Evolutionary conservation across 2,797 vertebrate species (phyloP).

Genomic region (Botia kubotai): DNA sequence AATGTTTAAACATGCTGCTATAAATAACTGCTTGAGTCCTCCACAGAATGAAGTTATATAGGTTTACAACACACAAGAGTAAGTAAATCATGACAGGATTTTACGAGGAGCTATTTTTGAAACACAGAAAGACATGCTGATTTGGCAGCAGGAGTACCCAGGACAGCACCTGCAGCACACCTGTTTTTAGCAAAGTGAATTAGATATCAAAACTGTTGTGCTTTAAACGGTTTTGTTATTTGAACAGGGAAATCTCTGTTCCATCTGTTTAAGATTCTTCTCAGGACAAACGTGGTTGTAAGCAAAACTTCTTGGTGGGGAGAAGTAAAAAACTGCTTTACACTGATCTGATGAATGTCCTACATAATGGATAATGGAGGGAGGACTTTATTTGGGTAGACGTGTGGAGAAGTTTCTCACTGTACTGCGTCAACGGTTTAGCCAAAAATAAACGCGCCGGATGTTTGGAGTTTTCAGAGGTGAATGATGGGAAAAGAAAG

Average conservation of each 20-base stretch:
- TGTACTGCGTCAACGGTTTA: neutral
- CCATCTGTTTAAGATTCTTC: neutral
- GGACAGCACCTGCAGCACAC: neutral
- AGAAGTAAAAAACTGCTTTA: neutral
- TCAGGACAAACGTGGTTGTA: slow-evolving; percentile 3
- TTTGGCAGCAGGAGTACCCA: neutral
- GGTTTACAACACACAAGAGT: neutral
- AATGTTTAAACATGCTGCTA: too few species aligned
- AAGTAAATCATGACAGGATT: neutral
- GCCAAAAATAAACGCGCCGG: neutral
- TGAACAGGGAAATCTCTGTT: neutral
- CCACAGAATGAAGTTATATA: too few species aligned
- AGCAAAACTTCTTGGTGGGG: neutral
- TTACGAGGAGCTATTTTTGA: neutral
- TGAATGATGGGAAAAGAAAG: neutral
- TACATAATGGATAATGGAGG: neutral
- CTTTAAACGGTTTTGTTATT: neutral
- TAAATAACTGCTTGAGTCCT: too few species aligned
- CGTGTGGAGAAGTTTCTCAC: neutral
- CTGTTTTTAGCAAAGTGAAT: neutral
- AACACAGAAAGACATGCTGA: neutral
- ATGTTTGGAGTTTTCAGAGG: neutral
- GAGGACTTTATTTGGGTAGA: neutral
- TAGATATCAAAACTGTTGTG: neutral
- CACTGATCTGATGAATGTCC: neutral